Evolutionary conservation across 2,888 invertebrate species (phyloP).

Genomic region (Scrobipalpa costella): DNA sequence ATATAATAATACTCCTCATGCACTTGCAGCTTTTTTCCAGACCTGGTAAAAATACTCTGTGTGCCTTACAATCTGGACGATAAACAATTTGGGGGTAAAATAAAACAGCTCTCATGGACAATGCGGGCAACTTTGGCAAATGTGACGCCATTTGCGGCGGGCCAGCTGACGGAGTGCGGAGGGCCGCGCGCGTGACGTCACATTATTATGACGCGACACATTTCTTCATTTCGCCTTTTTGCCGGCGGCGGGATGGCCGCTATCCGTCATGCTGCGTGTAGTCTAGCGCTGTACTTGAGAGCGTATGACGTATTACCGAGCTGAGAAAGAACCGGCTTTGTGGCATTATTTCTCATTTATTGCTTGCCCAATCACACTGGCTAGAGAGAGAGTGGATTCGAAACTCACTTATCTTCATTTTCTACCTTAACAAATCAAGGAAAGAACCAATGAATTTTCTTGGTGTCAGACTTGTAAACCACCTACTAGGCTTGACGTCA

Average conservation of each 20-base stretch:
- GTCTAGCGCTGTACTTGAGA: constrained; percentile 32
- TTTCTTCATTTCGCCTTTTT: constrained; percentile 62
- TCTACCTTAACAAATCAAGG: too few species aligned
- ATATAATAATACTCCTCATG: too few species aligned
- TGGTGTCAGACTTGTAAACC: too few species aligned
- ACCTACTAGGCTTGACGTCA: too few species aligned
- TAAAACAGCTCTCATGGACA: constrained; percentile 42
- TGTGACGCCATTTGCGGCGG: constrained; percentile 55
- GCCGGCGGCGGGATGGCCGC: constrained; percentile 51
- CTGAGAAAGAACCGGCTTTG: not conserved
- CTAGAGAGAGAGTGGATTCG: too few species aligned
- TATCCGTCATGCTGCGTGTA: constrained; percentile 56
- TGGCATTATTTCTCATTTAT: not conserved
- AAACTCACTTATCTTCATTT: too few species aligned
- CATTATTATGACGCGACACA: constrained; percentile 61
- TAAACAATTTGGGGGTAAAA: constrained; percentile 22
- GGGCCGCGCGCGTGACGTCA: constrained; percentile 54
- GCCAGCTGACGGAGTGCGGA: constrained; percentile 55
- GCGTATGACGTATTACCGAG: not conserved
- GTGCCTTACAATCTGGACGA: not conserved
- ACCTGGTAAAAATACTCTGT: too few species aligned
- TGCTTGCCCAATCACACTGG: not conserved
- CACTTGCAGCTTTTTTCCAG: too few species aligned
- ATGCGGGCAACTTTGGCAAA: constrained; percentile 47
- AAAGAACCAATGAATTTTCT: too few species aligned